Evolutionary conservation across 1,140 invertebrate genomes (phyloP).

Genomic region (Venturia canescens): DNA sequence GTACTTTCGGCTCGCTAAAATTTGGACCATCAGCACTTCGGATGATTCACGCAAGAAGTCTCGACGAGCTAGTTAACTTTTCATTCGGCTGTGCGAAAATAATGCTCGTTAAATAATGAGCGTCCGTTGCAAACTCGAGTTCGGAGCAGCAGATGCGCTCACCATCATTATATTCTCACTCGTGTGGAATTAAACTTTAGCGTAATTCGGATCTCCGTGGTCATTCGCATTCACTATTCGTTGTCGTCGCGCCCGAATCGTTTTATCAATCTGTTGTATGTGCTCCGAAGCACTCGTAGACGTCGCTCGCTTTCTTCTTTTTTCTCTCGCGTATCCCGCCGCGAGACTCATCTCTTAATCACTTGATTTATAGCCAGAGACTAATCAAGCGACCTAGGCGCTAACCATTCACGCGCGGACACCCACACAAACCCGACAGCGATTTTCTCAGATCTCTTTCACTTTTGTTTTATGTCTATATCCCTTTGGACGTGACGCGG

Average conservation of each 20-base stretch:
- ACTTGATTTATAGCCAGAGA: constrained; percentile 37
- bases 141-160: constrained; percentile 3
- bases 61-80: constrained; percentile 5
- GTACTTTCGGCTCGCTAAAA: neutral
- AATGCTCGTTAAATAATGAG: constrained; percentile 20
- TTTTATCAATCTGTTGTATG: constrained; percentile 26
- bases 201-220: constrained; percentile 7
- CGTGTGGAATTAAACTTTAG: neutral
- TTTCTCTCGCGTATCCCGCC: neutral
- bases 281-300: neutral
- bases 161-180: constrained; percentile 15
- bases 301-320: neutral
- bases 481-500: neutral
- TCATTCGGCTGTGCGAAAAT: neutral
- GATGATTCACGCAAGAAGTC: neutral
- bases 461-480: neutral
- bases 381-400: constrained; percentile 26
- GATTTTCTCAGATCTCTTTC: constrained; percentile 8
- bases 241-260: constrained; percentile 15
- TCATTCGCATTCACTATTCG: constrained; percentile 11
- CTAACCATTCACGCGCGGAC: neutral
- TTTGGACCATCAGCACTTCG: neutral
- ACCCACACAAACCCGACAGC: neutral
- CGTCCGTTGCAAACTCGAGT: neutral
- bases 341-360: constrained; percentile 42